phyloP scores from a whole-genome alignment of 35 echinoderm and acorn worm genomes.

The Heliocidaris tuberculata region DNA sequence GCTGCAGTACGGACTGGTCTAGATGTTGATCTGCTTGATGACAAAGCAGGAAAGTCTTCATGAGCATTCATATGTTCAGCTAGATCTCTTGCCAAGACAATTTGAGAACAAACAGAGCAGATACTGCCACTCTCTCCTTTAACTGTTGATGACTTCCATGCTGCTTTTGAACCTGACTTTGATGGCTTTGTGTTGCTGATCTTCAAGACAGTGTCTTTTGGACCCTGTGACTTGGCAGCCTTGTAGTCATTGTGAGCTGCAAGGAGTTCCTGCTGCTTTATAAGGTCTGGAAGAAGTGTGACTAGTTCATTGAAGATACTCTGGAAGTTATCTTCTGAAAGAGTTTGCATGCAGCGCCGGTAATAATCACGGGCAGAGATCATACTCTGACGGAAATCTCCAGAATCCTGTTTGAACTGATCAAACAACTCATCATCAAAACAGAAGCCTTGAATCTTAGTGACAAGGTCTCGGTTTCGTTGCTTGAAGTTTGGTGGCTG shows the following conservation, averaged over 20 bases:
- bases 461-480: slow-evolving; percentile 66
- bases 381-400: slow-evolving; percentile 59
- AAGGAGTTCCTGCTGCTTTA: slow-evolving; percentile 87
- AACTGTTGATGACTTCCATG: slow-evolving; percentile 51
- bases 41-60: slow-evolving; percentile 78
- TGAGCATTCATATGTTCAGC: slow-evolving; percentile 72
- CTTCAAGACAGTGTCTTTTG: slow-evolving; percentile 55
- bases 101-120: slow-evolving; percentile 68
- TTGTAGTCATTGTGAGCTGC: slow-evolving; percentile 63
- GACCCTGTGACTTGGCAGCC: not conserved
- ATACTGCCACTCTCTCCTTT: slow-evolving; percentile 39
- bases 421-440: slow-evolving; percentile 63
- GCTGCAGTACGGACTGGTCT: not conserved
- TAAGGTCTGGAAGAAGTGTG: slow-evolving; percentile 71
- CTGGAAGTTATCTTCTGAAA: slow-evolving; percentile 68
- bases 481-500: slow-evolving; percentile 70
- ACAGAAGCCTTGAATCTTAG: slow-evolving; percentile 65
- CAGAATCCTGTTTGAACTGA: slow-evolving; percentile 73
- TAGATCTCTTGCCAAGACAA: slow-evolving; percentile 49
- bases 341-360: slow-evolving; percentile 55
- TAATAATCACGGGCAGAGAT: slow-evolving; percentile 72
- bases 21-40: not conserved
- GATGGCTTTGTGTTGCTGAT: slow-evolving; percentile 56
- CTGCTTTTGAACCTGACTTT: slow-evolving; percentile 29
- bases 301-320: slow-evolving; percentile 87